phyloP scores from a whole-genome alignment of 2,113 vertebrate species.

The Numenius arquata region DNA sequence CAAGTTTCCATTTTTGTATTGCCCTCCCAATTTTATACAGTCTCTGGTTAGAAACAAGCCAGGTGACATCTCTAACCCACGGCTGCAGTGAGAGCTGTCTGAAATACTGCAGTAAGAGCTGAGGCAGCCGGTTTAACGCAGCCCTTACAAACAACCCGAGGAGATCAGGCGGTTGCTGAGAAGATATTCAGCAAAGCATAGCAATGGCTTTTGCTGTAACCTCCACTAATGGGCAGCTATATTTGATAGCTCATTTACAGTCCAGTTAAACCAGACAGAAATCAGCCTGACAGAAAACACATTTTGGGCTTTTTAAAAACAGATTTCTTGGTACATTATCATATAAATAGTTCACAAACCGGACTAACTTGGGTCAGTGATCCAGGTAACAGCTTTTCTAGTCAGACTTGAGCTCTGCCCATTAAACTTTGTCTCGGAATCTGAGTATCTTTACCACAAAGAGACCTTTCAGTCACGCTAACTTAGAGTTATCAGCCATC shows the following conservation, averaged over 20 bases:
- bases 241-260: neutral
- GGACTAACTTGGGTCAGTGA: neutral
- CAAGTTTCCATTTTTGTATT: neutral
- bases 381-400: neutral
- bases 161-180: neutral
- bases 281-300: neutral
- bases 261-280: neutral
- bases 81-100: neutral
- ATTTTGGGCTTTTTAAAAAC: neutral
- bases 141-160: neutral
- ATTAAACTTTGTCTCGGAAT: slow-evolving; percentile 5
- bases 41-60: neutral
- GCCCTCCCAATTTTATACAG: neutral
- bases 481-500: neutral
- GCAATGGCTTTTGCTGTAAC: neutral
- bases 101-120: neutral
- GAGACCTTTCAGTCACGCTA: neutral
- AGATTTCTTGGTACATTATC: neutral
- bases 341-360: neutral
- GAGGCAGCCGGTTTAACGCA: neutral
- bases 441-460: neutral
- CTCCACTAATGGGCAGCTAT: neutral
- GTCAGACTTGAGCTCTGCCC: neutral
- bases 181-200: neutral
- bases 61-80: neutral